phyloP scores from a whole-genome alignment of 1,140 invertebrate genomes.

The Brachionus paranguensis region DNA sequence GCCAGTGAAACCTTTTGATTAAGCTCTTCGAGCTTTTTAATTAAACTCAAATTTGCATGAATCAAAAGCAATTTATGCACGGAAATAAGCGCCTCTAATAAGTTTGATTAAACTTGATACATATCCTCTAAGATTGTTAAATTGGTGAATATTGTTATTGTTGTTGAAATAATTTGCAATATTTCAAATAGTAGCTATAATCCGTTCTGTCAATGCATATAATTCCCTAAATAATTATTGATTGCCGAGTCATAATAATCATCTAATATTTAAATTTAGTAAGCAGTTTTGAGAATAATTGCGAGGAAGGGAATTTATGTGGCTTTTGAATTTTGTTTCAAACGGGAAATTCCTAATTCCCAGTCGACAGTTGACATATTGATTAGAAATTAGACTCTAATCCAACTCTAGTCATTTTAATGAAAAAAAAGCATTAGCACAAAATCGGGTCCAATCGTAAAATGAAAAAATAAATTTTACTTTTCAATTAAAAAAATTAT shows the following conservation, averaged over 20 bases:
- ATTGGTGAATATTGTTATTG: neutral
- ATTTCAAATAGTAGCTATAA: neutral
- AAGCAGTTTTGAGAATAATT: neutral
- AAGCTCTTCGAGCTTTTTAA: neutral
- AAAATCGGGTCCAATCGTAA: neutral
- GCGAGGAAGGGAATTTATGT: neutral
- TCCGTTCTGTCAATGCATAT: neutral
- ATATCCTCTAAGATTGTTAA: neutral
- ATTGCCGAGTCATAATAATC: neutral
- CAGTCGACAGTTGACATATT: neutral
- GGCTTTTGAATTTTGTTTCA: neutral
- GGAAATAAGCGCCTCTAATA: neutral
- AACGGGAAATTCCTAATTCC: neutral
- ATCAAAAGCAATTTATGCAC: neutral
- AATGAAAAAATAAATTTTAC: neutral
- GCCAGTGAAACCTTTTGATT: neutral
- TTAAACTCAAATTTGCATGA: neutral
- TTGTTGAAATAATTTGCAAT: neutral
- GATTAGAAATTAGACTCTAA: neutral
- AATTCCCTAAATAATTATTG: constrained; percentile 17
- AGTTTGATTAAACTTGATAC: neutral
- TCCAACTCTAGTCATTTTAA: neutral
- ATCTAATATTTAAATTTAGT: neutral
- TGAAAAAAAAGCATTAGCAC: neutral
- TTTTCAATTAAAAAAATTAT: neutral